phyloP scores from a whole-genome alignment of 2,113 vertebrate genomes.

The Pholis gunnellus region DNA sequence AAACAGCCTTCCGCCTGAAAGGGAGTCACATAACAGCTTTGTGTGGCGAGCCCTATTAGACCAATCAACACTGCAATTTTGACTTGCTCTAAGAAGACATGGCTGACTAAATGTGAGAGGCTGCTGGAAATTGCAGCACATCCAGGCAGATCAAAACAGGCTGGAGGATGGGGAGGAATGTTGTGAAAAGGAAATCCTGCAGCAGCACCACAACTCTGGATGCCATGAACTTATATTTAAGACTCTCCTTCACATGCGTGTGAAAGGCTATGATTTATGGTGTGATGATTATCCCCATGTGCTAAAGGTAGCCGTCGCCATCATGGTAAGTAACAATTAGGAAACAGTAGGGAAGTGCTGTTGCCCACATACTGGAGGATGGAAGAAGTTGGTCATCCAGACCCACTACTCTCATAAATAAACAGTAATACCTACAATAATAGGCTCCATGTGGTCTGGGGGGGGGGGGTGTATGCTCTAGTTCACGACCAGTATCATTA shows the following conservation, averaged over 20 bases:
- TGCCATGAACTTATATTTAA: slow-evolving; percentile 28
- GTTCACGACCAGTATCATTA: slow-evolving; percentile 11
- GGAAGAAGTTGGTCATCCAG: slow-evolving; percentile 13
- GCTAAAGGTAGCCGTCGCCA: not conserved
- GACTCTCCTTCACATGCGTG: not conserved
- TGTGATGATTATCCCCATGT: slow-evolving; percentile 24
- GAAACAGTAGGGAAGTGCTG: slow-evolving; percentile 31
- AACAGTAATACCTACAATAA: slow-evolving; percentile 37
- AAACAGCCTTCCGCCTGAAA: slow-evolving; percentile 23
- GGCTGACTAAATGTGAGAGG: slow-evolving; percentile 4
- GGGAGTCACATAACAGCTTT: slow-evolving; percentile 12
- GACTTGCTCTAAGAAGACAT: slow-evolving; percentile 51
- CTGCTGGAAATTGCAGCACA: slow-evolving; percentile 32
- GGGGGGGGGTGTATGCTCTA: not conserved
- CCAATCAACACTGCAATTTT: slow-evolving; percentile 44
- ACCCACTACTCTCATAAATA: slow-evolving; percentile 38
- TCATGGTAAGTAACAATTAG: slow-evolving; percentile 58
- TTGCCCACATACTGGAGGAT: slow-evolving; percentile 26
- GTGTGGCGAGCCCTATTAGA: slow-evolving; percentile 32
- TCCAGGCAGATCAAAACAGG: slow-evolving; percentile 28
- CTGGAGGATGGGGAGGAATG: slow-evolving; percentile 3
- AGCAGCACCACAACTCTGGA: not conserved
- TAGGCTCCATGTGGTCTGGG: slow-evolving; percentile 26
- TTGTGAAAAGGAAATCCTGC: slow-evolving; percentile 17
- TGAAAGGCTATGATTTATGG: slow-evolving; percentile 36